Percentiles rank a stretch among this genome's conserved stretches.
Conservation (phyloP, 2,113 vertebrate species). For the Seriola aureovittata region DNA sequence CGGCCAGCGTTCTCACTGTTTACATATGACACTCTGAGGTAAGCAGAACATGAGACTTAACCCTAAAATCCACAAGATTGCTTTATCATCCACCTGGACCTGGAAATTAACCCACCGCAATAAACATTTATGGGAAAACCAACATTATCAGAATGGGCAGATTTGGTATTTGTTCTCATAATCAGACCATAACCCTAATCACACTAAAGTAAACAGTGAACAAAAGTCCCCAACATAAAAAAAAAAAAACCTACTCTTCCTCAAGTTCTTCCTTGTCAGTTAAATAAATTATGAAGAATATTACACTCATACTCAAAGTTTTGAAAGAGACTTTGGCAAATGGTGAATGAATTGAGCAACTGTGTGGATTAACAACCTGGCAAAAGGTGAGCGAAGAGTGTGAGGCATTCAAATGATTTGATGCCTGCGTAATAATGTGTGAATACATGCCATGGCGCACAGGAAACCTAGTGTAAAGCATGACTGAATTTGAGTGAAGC, state of each 20-base stretch:
- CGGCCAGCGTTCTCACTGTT: constrained; percentile 61
- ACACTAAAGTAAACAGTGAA: constrained; percentile 46
- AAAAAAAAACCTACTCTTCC: constrained; percentile 5
- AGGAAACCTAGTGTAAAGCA: constrained; percentile 73
- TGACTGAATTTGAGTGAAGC: constrained; percentile 65
- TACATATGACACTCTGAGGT: constrained; percentile 60
- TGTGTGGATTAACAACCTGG: constrained; percentile 47
- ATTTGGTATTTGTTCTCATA: constrained; percentile 65
- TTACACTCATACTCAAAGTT: constrained; percentile 1
- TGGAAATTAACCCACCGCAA: constrained; percentile 63
- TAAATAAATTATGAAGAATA: constrained; percentile 6
- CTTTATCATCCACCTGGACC: constrained; percentile 71
- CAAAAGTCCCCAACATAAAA: constrained; percentile 49
- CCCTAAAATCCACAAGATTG: constrained; percentile 57
- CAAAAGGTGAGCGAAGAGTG: constrained; percentile 62
- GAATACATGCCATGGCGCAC: constrained; percentile 71
- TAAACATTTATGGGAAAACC: constrained; percentile 65
- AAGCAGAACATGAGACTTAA: constrained; percentile 65
- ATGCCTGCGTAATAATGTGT: constrained; percentile 70
- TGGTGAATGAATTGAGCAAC: constrained; percentile 51
- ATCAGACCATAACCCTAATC: constrained; percentile 45
- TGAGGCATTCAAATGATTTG: constrained; percentile 65
- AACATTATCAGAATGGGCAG: constrained; percentile 37
- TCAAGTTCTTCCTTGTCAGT: constrained; percentile 37
- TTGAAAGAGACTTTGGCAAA: constrained; percentile 24